Evolutionary conservation across 1,140 invertebrate species (phyloP).

Genomic region (Holotrichia oblita): DNA sequence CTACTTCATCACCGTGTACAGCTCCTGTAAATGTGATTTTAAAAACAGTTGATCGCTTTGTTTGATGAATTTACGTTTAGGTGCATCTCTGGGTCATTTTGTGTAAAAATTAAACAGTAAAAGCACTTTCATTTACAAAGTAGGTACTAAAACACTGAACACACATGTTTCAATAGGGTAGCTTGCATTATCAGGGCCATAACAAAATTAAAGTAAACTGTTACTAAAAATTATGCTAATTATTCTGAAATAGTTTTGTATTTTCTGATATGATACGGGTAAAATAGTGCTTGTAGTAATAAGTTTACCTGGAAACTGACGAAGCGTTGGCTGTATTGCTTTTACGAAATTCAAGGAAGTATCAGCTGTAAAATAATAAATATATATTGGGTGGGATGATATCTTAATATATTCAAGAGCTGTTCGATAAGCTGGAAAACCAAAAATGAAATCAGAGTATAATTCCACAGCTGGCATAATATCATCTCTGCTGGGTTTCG

Average conservation of each 20-base stretch:
- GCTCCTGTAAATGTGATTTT: conserved; percentile 59
- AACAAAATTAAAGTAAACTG: neutral
- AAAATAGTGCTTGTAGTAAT: too few species aligned
- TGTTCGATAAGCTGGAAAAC: neutral
- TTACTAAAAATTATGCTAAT: too few species aligned
- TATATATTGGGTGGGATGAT: neutral
- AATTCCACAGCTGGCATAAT: neutral
- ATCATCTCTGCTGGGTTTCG: neutral
- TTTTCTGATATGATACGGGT: too few species aligned
- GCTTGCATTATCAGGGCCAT: too few species aligned
- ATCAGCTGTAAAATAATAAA: neutral
- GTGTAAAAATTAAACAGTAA: too few species aligned
- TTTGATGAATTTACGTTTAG: neutral
- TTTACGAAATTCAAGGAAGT: neutral
- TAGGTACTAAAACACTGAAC: too few species aligned
- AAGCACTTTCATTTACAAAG: too few species aligned
- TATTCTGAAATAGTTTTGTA: too few species aligned
- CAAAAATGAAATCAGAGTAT: neutral
- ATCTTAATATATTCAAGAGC: neutral
- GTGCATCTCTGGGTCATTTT: too few species aligned
- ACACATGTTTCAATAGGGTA: too few species aligned
- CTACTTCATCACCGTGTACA: conserved; percentile 70
- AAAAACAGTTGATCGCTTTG: neutral
- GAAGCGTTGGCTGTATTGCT: neutral
- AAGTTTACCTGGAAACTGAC: too few species aligned